phyloP scores from a whole-genome alignment of 30 jellyfish, hydroid and myxozoan species.

The Nemopilema nomurai region DNA sequence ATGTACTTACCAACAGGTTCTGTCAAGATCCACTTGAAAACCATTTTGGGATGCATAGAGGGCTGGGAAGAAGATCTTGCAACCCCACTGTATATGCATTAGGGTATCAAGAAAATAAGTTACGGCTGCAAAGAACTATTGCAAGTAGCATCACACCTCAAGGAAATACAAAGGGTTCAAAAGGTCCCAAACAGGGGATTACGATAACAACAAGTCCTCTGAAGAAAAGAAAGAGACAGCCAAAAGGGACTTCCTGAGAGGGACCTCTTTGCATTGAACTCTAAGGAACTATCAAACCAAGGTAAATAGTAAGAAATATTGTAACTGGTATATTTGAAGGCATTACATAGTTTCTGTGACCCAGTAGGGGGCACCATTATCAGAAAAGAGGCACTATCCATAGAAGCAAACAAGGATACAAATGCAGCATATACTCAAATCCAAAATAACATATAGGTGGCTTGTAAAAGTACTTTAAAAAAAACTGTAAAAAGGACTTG shows the following conservation, averaged over 20 bases:
- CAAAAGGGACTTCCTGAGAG: background rate
- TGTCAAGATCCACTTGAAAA: constrained; percentile 64
- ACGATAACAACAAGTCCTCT: constrained; percentile 46
- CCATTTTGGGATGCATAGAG: constrained; percentile 60
- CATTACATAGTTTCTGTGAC: background rate
- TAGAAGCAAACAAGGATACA: background rate
- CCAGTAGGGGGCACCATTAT: background rate
- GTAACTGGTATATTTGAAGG: background rate
- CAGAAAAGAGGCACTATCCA: background rate
- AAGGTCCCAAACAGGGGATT: constrained; percentile 19
- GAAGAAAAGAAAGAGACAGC: constrained; percentile 23
- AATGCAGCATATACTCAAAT: background rate
- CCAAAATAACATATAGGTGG: background rate
- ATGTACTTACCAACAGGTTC: constrained; percentile 49
- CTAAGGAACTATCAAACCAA: background rate
- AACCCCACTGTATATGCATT: constrained; percentile 49
- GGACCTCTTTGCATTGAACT: background rate
- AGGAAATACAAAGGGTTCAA: constrained; percentile 53
- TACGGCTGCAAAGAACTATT: constrained; percentile 38
- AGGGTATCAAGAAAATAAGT: constrained; percentile 51
- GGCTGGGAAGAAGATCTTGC: constrained; percentile 52
- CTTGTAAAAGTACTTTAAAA: background rate
- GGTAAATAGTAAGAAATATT: background rate
- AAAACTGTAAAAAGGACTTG: background rate
- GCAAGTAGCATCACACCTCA: constrained; percentile 37